Conservation (phyloP, 2,113 vertebrate species). For the Fregata magnificens region DNA sequence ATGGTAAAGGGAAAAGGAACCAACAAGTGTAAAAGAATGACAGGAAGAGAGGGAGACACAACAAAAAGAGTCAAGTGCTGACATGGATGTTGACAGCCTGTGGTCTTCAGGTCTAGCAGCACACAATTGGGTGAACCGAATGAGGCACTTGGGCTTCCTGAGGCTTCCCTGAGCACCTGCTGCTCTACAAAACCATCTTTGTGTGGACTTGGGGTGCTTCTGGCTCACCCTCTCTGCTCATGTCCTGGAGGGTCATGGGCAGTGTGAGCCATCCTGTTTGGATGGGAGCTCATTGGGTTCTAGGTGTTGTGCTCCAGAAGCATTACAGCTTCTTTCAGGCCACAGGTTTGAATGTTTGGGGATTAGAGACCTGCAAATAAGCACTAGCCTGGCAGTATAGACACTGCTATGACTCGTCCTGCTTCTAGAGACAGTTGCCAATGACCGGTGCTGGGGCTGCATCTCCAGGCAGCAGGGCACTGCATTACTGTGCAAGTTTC, state of each 20-base stretch:
- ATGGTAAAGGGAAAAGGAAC: background rate
- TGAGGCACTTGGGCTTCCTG: background rate
- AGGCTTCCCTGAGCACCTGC: background rate
- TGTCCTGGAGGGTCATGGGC: background rate
- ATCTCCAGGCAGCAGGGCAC: background rate
- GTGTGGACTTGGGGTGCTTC: background rate
- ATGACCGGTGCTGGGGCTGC: background rate
- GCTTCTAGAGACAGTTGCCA: background rate
- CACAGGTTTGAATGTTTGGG: background rate
- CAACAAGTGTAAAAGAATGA: background rate
- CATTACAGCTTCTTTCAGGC: background rate
- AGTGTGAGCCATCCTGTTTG: background rate
- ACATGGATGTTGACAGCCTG: background rate
- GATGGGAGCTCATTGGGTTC: background rate
- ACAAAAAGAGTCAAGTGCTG: background rate
- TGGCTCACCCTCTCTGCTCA: background rate
- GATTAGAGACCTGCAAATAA: background rate
- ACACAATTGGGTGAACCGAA: background rate
- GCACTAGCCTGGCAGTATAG: background rate
- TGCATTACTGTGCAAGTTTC: background rate
- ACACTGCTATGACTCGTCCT: background rate
- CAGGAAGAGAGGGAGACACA: background rate
- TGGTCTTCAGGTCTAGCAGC: background rate
- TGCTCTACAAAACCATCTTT: background rate
- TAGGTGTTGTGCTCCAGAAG: background rate